Evolutionary conservation across 1,140 invertebrate species (phyloP).

Genomic region (Eumaeus atala): DNA sequence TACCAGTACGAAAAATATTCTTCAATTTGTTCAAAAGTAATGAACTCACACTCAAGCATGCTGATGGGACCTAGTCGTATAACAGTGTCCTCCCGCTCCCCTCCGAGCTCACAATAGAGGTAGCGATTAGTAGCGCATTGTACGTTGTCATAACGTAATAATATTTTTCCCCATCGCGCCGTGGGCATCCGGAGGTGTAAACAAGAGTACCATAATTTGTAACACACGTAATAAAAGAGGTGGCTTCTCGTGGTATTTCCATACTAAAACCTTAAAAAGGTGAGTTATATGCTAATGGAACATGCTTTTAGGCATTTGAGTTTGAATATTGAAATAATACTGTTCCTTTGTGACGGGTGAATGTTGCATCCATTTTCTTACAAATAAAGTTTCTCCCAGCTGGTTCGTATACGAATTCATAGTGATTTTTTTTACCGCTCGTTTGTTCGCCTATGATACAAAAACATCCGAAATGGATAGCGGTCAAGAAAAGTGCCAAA

Average conservation of each 20-base stretch:
- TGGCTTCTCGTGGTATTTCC: background rate
- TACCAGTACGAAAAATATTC: background rate
- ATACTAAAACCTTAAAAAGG: background rate
- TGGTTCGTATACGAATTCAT: too few relatives aligned
- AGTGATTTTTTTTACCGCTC: too few relatives aligned
- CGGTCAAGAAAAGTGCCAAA: too few relatives aligned
- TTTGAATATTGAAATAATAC: background rate
- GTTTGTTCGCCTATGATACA: too few relatives aligned
- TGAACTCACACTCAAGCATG: conserved; percentile 57
- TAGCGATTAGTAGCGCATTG: conserved; percentile 56
- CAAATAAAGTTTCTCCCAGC: too few relatives aligned
- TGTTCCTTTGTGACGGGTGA: background rate
- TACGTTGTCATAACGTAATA: conserved; percentile 46
- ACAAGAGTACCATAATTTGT: background rate
- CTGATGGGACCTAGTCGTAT: conserved; percentile 42
- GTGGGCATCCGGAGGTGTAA: conserved; percentile 38
- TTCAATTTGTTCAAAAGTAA: conserved; percentile 1
- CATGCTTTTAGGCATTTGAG: background rate
- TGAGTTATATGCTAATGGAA: background rate
- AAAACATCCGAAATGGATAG: too few relatives aligned
- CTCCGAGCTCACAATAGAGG: conserved; percentile 52
- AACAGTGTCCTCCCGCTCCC: conserved; percentile 30
- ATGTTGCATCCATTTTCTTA: too few relatives aligned
- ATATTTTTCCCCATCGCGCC: conserved; percentile 56
- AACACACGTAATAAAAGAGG: background rate